Evolutionary conservation across 2,797 vertebrate species (phyloP).

Genomic region (Danio aesculapii): DNA sequence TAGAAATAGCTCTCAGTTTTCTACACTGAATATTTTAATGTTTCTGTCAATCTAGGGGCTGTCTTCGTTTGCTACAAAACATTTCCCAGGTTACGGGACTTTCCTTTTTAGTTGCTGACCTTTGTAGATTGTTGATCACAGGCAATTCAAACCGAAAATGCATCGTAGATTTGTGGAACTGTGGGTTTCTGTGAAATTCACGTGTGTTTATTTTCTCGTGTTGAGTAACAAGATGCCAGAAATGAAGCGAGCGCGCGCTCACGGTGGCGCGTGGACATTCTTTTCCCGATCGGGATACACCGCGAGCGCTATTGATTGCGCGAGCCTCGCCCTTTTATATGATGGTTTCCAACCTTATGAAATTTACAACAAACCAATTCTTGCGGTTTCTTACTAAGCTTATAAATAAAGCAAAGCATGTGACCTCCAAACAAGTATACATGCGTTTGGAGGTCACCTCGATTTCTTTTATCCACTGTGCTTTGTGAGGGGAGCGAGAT

Average conservation of each 20-base stretch:
- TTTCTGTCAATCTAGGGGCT: background rate
- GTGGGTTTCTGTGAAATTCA: conserved; percentile 56
- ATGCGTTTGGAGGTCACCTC: conserved; percentile 60
- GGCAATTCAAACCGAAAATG: conserved; percentile 53
- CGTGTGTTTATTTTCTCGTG: background rate
- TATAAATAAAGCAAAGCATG: conserved; percentile 39
- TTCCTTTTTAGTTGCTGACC: conserved; percentile 51
- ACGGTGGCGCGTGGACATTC: conserved; percentile 22
- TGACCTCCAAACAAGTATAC: conserved; percentile 57
- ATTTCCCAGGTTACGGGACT: conserved; percentile 42
- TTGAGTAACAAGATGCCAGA: conserved; percentile 2
- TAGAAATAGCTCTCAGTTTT: background rate
- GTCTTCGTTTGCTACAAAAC: background rate
- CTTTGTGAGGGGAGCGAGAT: conserved; percentile 7
- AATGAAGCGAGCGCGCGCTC: conserved; percentile 18
- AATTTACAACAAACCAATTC: background rate
- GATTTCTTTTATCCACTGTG: conserved; percentile 24
- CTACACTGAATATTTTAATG: background rate
- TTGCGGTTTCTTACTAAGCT: background rate
- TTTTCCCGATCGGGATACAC: conserved; percentile 27
- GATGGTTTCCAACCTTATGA: conserved; percentile 45
- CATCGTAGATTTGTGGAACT: conserved; percentile 43
- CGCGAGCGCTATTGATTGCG: conserved; percentile 44
- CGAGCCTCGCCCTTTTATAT: conserved; percentile 59
- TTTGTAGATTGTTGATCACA: conserved; percentile 7